phyloP scores from a whole-genome alignment of 2,888 invertebrate species.

The Tetheella fluctuosa region DNA sequence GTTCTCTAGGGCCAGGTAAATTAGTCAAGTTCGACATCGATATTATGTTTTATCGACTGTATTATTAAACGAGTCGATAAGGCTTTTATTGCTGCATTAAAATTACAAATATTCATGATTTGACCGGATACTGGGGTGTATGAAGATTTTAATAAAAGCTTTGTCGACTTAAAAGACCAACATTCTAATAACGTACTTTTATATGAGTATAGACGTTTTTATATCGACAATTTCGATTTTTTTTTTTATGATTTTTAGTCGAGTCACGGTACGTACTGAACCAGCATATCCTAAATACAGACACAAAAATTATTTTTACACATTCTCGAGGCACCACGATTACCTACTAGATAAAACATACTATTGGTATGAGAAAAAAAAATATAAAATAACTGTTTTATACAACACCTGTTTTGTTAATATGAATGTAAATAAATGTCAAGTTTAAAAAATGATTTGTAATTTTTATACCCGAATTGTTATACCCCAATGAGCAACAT shows the following conservation, averaged over 20 bases:
- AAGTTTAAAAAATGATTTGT: conserved; percentile 70
- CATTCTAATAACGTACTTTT: not conserved
- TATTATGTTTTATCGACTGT: not conserved
- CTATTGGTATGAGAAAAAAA: conserved; percentile 72
- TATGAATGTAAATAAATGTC: conserved; percentile 85
- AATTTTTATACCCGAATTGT: conserved; percentile 30
- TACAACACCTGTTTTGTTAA: conserved; percentile 85
- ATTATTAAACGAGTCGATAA: not conserved
- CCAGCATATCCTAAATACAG: conserved; percentile 62
- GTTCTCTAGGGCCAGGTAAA: not conserved
- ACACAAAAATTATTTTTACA: conserved; percentile 74
- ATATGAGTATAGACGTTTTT: not conserved
- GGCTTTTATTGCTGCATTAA: not conserved
- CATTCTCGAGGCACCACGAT: conserved; percentile 73
- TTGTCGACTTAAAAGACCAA: not conserved
- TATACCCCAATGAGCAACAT: too few species aligned
- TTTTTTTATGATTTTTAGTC: conserved; percentile 16
- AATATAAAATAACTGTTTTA: conserved; percentile 79
- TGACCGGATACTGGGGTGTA: not conserved
- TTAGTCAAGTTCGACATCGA: not conserved
- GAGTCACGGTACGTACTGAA: conserved; percentile 55
- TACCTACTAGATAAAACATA: too few species aligned
- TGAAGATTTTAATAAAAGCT: not conserved
- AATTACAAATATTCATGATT: not conserved
- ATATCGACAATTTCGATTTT: not conserved